Base-by-base conservation (phyloP, 2,888 invertebrate genomes). In the Molanna angustata region DNA sequence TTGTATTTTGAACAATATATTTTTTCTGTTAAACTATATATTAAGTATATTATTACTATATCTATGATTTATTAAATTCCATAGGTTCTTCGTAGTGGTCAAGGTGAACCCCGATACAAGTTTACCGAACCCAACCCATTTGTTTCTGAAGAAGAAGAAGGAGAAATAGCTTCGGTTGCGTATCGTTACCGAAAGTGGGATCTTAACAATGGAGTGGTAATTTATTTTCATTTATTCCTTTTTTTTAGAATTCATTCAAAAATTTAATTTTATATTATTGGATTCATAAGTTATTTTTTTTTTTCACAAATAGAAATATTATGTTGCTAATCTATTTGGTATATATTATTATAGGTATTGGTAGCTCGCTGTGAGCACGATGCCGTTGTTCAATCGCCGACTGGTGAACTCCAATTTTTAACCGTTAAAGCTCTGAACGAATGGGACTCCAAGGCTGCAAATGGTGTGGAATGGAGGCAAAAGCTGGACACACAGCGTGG, bases 101-200 rank as follows among this genome's bases (percentile, higher is more conserved):
- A 80, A 0, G 86, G 80, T 52, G 95, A 96, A 67, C 80, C 90
- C 0, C 86, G 90, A 61, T 86, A 84, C 74, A 90, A 90, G 69
- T 96, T 97, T 72, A 90, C 91, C 0, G 88, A 96, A 63, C 73
- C 85, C 0, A 97, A 97, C 74, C 97, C 97, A 1, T 97, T 98
- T 68, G 85, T 94, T 60, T 86, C 91, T 6, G 93, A 94, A 62
- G 91, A 92, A 59, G 94, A 94, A 60, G 94, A 94, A 55, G 88
- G 89, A 2, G 94, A 95, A 67, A 88, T 96, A 1, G 96, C 95
- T 0, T 94, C 95, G 35, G 94, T 97, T 0, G 95, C 92, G 3
- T 98, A 98, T 71, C 87, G 95, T 66, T 99, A 99, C 75, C 85
- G 97, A 63, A 94, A 95, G 70, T 99, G 94, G 92, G 90, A 94